Evolutionary conservation across 2,888 invertebrate species (phyloP).

Genomic region (Steromphala cineraria): DNA sequence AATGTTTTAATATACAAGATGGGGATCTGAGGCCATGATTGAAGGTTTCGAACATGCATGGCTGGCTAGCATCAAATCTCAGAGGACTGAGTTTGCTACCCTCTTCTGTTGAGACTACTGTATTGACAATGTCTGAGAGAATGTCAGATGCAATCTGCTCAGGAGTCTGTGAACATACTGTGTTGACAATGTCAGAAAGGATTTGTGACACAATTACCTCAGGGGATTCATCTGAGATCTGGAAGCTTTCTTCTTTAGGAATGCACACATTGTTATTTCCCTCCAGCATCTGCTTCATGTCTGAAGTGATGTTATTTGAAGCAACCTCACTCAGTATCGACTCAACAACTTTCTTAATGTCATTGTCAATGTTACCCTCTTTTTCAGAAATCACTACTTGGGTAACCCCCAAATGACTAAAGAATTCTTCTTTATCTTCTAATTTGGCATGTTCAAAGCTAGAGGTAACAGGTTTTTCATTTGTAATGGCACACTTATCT

Average conservation of each 20-base stretch:
- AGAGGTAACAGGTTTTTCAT: too few species aligned
- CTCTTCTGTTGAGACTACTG: not conserved
- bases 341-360: not conserved
- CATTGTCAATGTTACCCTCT: not conserved
- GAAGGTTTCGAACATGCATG: not conserved
- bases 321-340: conserved; percentile 8
- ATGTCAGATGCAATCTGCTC: not conserved
- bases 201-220: not conserved
- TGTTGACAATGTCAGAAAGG: not conserved
- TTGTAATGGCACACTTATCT: too few species aligned
- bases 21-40: not conserved
- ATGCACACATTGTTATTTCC: not conserved
- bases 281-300: not conserved
- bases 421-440: too few species aligned
- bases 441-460: too few species aligned
- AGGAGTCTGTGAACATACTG: not conserved
- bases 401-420: too few species aligned
- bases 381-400: not conserved
- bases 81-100: not conserved
- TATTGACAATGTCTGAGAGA: not conserved
- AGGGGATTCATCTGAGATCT: not conserved
- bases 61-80: not conserved
- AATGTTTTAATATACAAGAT: not conserved
- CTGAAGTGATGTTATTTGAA: conserved; percentile 6
- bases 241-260: not conserved